Conservation (phyloP, 2,888 invertebrate genomes). For the Lithophane leautieri region DNA sequence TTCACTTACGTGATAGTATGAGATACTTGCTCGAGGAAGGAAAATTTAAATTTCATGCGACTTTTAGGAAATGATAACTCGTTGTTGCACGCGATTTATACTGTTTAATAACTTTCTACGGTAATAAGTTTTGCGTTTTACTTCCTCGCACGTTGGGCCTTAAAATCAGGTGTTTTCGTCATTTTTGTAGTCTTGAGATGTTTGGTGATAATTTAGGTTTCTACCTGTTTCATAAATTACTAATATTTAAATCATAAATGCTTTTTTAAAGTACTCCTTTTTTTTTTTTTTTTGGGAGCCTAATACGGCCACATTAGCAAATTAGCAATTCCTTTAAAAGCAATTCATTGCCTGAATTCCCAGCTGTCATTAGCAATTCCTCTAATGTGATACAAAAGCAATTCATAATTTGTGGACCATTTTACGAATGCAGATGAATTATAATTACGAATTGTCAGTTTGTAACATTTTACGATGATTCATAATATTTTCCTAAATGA, state of each 20-base stretch:
- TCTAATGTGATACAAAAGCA: no score
- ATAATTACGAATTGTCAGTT: no score
- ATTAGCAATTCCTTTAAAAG: no score
- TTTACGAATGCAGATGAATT: no score
- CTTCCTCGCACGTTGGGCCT: constrained; percentile 23
- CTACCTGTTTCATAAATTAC: not conserved
- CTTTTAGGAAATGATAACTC: constrained; percentile 53
- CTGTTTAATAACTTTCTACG: constrained; percentile 50
- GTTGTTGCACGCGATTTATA: constrained; percentile 42
- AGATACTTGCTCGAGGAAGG: constrained; percentile 34
- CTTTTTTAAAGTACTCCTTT: not conserved
- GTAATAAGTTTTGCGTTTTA: constrained; percentile 38
- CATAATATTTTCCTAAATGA: no score
- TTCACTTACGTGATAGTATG: constrained; percentile 40
- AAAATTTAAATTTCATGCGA: constrained; percentile 59
- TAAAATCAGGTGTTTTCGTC: not conserved
- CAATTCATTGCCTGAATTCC: no score
- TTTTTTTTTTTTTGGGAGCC: no score
- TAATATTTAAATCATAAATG: not conserved
- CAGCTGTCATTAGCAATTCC: no score
- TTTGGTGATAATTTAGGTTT: not conserved
- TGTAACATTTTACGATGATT: no score
- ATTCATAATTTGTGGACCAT: no score
- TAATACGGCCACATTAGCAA: no score
- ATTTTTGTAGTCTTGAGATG: no score